A percentile compares a stretch with the other conserved stretches of the same genome.
phyloP scores from a whole-genome alignment of 2,888 invertebrate species.

The Hyposoter didymator region DNA sequence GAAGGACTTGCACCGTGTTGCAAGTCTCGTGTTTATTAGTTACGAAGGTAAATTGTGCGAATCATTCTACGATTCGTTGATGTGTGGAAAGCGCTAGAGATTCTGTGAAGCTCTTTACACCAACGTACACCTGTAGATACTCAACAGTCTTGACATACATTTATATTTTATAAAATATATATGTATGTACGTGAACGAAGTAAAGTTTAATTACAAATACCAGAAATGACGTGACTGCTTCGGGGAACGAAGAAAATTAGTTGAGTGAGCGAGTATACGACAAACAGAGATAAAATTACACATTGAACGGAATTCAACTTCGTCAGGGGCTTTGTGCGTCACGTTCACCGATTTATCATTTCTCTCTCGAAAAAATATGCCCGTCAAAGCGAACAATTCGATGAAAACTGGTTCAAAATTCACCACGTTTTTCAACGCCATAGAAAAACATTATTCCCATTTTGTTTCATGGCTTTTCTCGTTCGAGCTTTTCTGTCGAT shows the following conservation, averaged over 20 bases:
- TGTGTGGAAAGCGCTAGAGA: background rate
- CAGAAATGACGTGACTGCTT: slow-evolving; percentile 22
- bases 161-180: background rate
- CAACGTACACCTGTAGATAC: background rate
- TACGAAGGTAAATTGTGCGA: slow-evolving; percentile 49
- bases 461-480: background rate
- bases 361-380: background rate
- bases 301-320: slow-evolving; percentile 1
- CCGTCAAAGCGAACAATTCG: background rate
- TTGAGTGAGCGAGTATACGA: background rate
- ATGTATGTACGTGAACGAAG: background rate
- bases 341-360: background rate
- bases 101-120: background rate
- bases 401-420: slow-evolving; percentile 16
- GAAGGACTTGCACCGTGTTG: slow-evolving; percentile 7
- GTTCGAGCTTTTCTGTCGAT: background rate
- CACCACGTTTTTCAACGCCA: background rate
- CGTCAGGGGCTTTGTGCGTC: slow-evolving; percentile 14
- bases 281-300: slow-evolving; percentile 21
- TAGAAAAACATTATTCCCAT: background rate
- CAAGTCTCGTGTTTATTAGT: slow-evolving; percentile 38
- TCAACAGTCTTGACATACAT: slow-evolving; percentile 10
- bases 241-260: slow-evolving; percentile 15
- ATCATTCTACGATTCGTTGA: slow-evolving; percentile 34
- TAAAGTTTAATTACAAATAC: slow-evolving; percentile 55